Evolutionary conservation across 2,888 invertebrate genomes (phyloP).

Genomic region (Euplagia quadripunctaria): DNA sequence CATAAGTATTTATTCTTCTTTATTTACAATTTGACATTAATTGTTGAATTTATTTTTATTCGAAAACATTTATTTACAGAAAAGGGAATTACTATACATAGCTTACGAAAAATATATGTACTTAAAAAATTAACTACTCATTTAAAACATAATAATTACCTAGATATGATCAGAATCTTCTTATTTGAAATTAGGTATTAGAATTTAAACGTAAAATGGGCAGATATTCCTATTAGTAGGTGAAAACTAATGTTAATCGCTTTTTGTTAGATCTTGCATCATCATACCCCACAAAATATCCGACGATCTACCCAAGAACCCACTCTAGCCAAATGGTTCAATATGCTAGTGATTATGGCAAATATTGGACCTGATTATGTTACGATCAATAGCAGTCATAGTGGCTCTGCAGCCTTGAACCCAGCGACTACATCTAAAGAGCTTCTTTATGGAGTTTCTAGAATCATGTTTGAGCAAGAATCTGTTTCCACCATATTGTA

Average conservation of each 20-base stretch:
- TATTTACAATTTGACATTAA: neutral
- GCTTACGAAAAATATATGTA: neutral
- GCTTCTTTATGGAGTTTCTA: constrained; percentile 32
- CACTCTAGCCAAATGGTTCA: neutral
- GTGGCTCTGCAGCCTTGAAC: constrained; percentile 50
- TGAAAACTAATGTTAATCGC: neutral
- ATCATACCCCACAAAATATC: neutral
- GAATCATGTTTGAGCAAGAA: constrained; percentile 51
- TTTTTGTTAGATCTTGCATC: neutral
- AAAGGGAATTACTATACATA: neutral
- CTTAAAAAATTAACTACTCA: neutral
- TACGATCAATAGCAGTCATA: constrained; percentile 44
- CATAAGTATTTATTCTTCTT: neutral
- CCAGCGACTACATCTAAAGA: constrained; percentile 56
- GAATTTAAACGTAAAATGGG: neutral
- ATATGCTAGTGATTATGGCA: constrained; percentile 34
- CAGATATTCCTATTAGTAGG: neutral
- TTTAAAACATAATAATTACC: too few species aligned
- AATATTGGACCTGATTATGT: constrained; percentile 26
- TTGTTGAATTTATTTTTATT: neutral
- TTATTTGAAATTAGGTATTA: neutral
- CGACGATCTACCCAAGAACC: neutral
- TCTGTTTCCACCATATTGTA: constrained; percentile 42
- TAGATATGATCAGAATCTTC: too few species aligned
- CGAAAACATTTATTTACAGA: neutral